phyloP scores from a whole-genome alignment of 1,140 invertebrate genomes.

The Himalopsyche phryganea region DNA sequence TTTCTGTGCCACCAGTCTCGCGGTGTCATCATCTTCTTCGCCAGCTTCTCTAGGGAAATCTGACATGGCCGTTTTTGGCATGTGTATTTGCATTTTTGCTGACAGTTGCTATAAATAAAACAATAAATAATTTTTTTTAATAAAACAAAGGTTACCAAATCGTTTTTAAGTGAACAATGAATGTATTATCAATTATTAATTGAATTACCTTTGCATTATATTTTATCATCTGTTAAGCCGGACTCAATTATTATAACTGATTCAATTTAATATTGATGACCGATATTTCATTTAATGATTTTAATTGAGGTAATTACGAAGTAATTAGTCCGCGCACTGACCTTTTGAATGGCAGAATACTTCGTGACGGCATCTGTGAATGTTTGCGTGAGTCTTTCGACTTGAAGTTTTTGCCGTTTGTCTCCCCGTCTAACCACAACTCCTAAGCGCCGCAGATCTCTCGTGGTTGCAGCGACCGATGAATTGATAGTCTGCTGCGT shows the following conservation, averaged over 20 bases:
- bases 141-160: too few relatives aligned
- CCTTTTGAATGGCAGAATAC: conserved; percentile 77
- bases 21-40: conserved; percentile 46
- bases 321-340: conserved; percentile 38
- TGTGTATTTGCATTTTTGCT: conserved; percentile 72
- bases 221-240: too few relatives aligned
- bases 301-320: too few relatives aligned
- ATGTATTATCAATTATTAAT: too few relatives aligned
- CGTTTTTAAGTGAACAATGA: too few relatives aligned
- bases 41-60: conserved; percentile 37
- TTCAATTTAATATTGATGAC: too few relatives aligned
- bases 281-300: too few relatives aligned
- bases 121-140: conserved; percentile 14
- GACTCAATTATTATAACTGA: too few relatives aligned
- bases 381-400: conserved; percentile 75
- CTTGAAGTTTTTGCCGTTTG: conserved; percentile 76
- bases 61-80: conserved; percentile 49
- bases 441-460: conserved; percentile 67
- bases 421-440: conserved; percentile 63
- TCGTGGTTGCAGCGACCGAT: conserved; percentile 68
- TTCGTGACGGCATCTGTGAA: conserved; percentile 75
- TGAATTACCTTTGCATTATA: too few relatives aligned
- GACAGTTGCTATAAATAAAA: conserved; percentile 59
- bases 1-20: conserved; percentile 48
- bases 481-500: conserved; percentile 76